A percentile compares a stretch with the other conserved stretches of the same genome.
Conservation (phyloP, 2,113 vertebrate genomes). For the Malaclemys terrapin region DNA sequence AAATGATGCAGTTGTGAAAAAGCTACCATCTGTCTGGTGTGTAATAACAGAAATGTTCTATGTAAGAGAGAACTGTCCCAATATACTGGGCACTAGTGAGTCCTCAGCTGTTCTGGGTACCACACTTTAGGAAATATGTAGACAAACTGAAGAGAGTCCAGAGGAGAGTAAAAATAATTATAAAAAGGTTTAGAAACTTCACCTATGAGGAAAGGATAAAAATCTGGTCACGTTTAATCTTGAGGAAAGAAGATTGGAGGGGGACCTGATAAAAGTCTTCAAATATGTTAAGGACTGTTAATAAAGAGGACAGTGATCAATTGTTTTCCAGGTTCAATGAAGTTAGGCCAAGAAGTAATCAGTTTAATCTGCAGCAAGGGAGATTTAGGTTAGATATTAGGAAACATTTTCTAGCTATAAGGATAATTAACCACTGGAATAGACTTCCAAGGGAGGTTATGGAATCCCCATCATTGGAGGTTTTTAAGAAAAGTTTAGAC, state of each 20-base stretch:
- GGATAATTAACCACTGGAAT: not conserved
- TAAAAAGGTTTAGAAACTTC: not conserved
- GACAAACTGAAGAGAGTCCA: not conserved
- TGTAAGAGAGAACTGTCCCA: not conserved
- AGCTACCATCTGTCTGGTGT: not conserved
- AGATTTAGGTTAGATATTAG: not conserved
- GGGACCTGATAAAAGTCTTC: not conserved
- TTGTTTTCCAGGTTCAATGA: not conserved
- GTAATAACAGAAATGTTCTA: not conserved
- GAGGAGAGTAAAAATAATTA: not conserved
- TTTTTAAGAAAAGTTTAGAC: not conserved
- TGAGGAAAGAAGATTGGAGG: not conserved
- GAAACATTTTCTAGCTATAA: not conserved
- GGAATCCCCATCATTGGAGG: not conserved
- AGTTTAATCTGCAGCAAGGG: not conserved
- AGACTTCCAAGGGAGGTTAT: not conserved
- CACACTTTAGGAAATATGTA: not conserved
- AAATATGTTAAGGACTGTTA: not conserved
- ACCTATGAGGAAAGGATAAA: too few species aligned
- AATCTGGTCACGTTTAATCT: too few species aligned
- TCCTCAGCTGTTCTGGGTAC: not conserved
- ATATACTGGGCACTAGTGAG: not conserved
- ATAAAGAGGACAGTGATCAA: not conserved
- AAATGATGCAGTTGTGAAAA: not conserved
- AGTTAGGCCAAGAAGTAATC: not conserved